These are phyloP conservation scores for Paramormyrops hopkinsi DNA, from an alignment of 2,797 vertebrate species.

Conservation along the genomic window DNA sequence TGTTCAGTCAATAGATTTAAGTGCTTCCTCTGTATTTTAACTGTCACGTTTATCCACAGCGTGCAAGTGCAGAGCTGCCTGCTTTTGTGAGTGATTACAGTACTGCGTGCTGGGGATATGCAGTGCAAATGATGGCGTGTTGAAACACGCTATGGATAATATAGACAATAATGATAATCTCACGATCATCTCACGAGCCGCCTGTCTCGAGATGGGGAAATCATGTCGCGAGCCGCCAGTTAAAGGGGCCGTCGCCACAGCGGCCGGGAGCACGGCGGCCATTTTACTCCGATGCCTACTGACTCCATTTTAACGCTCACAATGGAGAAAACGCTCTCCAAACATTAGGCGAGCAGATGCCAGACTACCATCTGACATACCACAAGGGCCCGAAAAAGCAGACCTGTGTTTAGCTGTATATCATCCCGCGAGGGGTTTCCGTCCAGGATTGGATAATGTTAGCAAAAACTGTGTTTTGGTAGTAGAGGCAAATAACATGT, in stretches of 20 bases:
- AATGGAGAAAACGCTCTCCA: not conserved
- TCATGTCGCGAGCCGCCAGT: not conserved
- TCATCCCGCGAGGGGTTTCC: not conserved
- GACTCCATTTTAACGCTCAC: conserved; percentile 35
- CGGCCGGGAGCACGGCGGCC: conserved; percentile 34
- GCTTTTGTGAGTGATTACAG: not conserved
- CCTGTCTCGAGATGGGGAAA: not conserved
- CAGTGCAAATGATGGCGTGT: not conserved
- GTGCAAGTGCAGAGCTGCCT: not conserved
- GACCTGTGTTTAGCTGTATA: not conserved
- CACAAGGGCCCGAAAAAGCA: not conserved
- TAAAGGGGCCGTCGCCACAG: conserved; percentile 3
- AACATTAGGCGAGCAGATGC: not conserved
- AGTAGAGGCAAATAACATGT: not conserved
- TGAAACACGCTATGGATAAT: not conserved
- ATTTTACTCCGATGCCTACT: conserved; percentile 41
- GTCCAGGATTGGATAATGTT: not conserved
- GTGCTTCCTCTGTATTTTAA: not conserved
- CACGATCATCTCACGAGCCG: not conserved
- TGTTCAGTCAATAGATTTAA: not conserved
- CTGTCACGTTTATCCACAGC: not conserved
- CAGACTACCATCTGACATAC: not conserved
- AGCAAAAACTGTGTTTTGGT: not conserved
- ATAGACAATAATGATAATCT: not conserved
- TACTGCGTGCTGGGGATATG: not conserved